Evolutionary conservation across 2,113 vertebrate species (phyloP), one percentile per base, ranked within the genome.

Genomic region (Hippocampus mohnikei): DNA sequence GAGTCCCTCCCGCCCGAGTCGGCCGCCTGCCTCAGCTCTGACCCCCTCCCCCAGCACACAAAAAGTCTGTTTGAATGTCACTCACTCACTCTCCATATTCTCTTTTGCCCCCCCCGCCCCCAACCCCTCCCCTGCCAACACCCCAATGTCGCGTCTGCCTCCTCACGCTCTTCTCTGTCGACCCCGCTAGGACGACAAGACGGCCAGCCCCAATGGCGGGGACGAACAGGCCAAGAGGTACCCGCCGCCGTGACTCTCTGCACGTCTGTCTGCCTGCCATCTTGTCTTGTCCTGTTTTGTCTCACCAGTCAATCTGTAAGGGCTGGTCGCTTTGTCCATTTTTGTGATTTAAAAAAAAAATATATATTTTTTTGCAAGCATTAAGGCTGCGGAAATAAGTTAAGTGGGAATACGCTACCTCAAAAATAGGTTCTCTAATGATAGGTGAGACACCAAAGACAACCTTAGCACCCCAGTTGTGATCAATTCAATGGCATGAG

Each of bases 121-220:
- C 91, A 91, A 92, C 92, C 92, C 90, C 91, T 93, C 93, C 92
- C 91, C 94, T 94, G 46, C 46, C 92, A 94, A 94, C 90, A 93
- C 95, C 95, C 95, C 94, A 95, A 94, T 96, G 91, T 96, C 95
- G 93, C 94, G 21, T 70, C 94, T 93, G 93, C 94, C 93, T 93
- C 95, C 94, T 97, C 94, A 96, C 91, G 94, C 95, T 97, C 93
- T 97, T 96, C 95, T 97, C 95, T 97, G 94, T 98, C 94, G 93
- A 95, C 94, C 93, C 94, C 94, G 95, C 94, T 95, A 98, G 96
- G 96, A 98, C 92, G 96, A 97, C 91, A 98, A 96, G 92, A 89
- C 91, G 91, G 93, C 86, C 91, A 97, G 94, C 92, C 94, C 95
- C 82, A 94, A 96, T 71, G 94, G 94, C 81, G 95, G 95, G 5